These are phyloP conservation scores for Eunapius fragilis DNA, from an alignment of 37 sponge, comb jelly and placozoan species.

Conservation along the genomic window DNA sequence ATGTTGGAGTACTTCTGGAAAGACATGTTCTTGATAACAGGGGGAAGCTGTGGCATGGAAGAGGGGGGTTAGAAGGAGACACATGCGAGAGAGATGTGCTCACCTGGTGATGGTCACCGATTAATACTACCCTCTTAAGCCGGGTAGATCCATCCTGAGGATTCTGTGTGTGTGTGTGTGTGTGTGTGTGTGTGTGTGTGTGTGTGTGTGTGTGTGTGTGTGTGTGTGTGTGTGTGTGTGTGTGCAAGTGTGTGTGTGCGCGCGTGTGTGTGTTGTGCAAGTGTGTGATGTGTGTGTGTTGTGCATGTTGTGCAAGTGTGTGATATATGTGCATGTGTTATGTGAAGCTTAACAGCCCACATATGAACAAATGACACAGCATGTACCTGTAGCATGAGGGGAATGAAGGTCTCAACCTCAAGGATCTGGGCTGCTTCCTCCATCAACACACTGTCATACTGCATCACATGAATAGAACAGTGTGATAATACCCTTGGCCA, in stretches of 20 bases:
- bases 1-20: slow-evolving; percentile 99
- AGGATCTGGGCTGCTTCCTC: slow-evolving; percentile 99
- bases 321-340: too few relatives aligned
- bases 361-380: background rate
- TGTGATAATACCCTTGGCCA: background rate
- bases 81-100: slow-evolving; percentile 1
- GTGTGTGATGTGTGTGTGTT: background rate
- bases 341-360: background rate
- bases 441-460: slow-evolving; percentile 99
- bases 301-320: background rate
- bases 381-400: slow-evolving; percentile 90
- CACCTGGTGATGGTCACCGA: slow-evolving; percentile 99
- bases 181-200: background rate
- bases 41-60: slow-evolving; percentile 89
- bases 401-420: slow-evolving; percentile 99
- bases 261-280: background rate
- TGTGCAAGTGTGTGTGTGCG: background rate
- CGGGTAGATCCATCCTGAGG: slow-evolving; percentile 89
- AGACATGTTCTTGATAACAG: slow-evolving; percentile 99
- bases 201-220: background rate
- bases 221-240: background rate
- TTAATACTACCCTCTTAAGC: slow-evolving; percentile 94
- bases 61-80: background rate
- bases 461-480: background rate
- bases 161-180: slow-evolving; percentile 50